Conservation (phyloP, 2,797 vertebrate species). For the Chiroxiphia lanceolata region DNA sequence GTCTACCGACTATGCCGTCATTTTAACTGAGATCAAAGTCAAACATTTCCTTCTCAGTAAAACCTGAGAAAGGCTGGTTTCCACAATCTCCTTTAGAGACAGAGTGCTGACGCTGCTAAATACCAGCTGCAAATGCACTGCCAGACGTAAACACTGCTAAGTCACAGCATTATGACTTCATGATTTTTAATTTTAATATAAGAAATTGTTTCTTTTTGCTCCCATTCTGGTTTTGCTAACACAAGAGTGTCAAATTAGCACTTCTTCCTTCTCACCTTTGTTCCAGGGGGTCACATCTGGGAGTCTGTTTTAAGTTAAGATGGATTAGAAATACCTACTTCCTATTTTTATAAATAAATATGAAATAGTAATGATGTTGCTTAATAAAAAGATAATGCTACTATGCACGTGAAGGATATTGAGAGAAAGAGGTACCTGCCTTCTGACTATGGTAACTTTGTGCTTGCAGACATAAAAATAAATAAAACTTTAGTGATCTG, state of each 20-base stretch:
- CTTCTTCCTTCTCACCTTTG: background rate
- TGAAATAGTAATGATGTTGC: background rate
- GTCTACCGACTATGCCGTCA: background rate
- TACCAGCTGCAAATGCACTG: constrained; percentile 5
- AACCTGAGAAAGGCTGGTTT: constrained; percentile 26
- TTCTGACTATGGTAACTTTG: background rate
- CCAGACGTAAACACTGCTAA: constrained; percentile 22
- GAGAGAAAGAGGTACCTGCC: background rate
- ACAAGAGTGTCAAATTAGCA: background rate
- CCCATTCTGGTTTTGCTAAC: background rate
- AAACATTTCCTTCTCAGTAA: background rate
- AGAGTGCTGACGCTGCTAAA: constrained; percentile 18
- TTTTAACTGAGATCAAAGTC: constrained; percentile 52
- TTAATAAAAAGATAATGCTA: background rate
- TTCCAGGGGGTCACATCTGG: background rate
- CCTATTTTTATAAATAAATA: background rate
- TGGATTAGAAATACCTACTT: background rate
- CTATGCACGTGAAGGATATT: background rate
- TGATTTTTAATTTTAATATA: background rate
- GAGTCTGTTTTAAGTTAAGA: constrained; percentile 7
- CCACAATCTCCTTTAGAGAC: constrained; percentile 2
- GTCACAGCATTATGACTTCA: background rate
- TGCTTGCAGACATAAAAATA: background rate
- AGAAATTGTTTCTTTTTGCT: background rate
- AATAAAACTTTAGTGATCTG: background rate